A percentile compares a stretch with the other conserved stretches of the same genome.
Evolutionary conservation across 2,888 invertebrate genomes (phyloP).

Genomic region (Drosophila pseudotakahashii): DNA sequence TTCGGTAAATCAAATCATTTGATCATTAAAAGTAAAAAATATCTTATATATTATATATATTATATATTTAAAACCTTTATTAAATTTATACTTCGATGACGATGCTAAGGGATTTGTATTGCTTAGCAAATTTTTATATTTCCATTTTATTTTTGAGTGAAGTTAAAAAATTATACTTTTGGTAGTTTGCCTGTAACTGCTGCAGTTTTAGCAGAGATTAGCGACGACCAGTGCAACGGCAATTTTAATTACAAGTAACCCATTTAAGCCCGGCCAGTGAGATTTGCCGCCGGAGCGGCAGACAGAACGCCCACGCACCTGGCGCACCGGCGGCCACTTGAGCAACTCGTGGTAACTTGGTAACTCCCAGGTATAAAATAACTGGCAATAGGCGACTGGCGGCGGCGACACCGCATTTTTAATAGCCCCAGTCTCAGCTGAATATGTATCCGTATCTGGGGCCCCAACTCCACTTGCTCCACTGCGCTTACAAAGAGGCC

Average conservation of each 20-base stretch:
- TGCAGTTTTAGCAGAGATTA: constrained; percentile 45
- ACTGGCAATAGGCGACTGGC: constrained; percentile 47
- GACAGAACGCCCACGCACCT: constrained; percentile 72
- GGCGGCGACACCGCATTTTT: constrained; percentile 53
- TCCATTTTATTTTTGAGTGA: too few species aligned
- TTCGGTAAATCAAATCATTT: too few species aligned
- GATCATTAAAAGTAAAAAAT: too few species aligned
- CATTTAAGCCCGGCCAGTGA: constrained; percentile 20
- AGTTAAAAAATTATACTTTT: not conserved
- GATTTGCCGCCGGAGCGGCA: constrained; percentile 57
- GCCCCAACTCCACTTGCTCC: constrained; percentile 23
- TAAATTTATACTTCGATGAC: too few species aligned
- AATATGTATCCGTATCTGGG: constrained; percentile 15
- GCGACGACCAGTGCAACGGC: constrained; percentile 30
- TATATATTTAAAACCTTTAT: too few species aligned
- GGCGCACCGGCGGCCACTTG: constrained; percentile 52
- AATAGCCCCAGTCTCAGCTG: constrained; percentile 48
- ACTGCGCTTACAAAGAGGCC: constrained; percentile 56
- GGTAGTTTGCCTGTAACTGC: constrained; percentile 17
- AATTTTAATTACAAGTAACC: constrained; percentile 67
- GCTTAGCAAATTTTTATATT: too few species aligned
- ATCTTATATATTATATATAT: too few species aligned
- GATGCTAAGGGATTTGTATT: too few species aligned
- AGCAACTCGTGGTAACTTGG: constrained; percentile 31
- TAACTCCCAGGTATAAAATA: constrained; percentile 5